These are phyloP conservation scores for Zootoca vivipara DNA, from an alignment of 2,113 vertebrate genomes.

Conservation along the genomic window DNA sequence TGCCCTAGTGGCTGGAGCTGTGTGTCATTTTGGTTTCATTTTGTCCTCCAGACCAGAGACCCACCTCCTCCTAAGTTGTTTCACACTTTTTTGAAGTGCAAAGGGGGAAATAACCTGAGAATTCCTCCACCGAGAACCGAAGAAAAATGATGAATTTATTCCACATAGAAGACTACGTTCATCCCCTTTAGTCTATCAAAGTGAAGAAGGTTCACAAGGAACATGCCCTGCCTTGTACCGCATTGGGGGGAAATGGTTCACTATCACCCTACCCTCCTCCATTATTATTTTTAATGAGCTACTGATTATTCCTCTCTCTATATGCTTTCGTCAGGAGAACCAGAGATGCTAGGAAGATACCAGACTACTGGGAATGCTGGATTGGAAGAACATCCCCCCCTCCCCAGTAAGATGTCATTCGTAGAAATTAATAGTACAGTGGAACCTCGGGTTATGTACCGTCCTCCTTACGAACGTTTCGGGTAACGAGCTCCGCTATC, in stretches of 20 bases:
- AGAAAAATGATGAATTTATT: neutral
- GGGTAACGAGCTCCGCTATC: too few relatives aligned
- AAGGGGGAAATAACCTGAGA: neutral
- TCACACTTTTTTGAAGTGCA: too few relatives aligned
- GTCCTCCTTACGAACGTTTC: too few relatives aligned
- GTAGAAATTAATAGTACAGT: neutral
- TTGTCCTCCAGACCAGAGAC: neutral
- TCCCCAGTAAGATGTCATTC: neutral
- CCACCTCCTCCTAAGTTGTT: neutral
- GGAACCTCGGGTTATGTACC: too few relatives aligned
- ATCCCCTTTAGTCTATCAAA: neutral
- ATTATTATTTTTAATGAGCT: neutral
- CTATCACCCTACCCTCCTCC: neutral
- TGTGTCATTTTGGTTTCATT: neutral
- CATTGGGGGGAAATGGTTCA: neutral
- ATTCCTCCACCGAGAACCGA: neutral
- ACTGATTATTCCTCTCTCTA: neutral
- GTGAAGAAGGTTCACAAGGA: neutral
- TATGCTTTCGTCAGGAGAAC: neutral
- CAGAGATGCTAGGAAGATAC: neutral
- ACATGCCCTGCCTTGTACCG: neutral
- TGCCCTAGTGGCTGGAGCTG: neutral
- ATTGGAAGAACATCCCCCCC: neutral
- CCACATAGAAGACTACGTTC: neutral
- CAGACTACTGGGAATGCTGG: neutral